These are phyloP conservation scores for Callipepla squamata DNA, from an alignment of 2,113 vertebrate species.

Conservation along the genomic window DNA sequence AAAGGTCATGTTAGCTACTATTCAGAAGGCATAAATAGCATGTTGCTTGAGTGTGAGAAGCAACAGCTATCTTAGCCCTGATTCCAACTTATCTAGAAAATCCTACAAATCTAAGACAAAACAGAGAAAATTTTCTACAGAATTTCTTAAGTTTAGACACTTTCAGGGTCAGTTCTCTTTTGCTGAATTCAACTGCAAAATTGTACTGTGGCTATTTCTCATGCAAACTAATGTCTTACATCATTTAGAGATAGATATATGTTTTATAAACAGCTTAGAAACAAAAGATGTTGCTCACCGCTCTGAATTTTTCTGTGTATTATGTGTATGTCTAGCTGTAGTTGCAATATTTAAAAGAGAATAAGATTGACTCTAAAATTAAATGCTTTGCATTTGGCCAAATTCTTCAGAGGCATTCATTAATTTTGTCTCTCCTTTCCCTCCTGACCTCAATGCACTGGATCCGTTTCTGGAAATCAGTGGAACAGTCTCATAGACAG, in stretches of 20 bases:
- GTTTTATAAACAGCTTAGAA: not conserved
- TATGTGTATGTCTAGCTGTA: not conserved
- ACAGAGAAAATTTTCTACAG: not conserved
- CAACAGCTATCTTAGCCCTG: not conserved
- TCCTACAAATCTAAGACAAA: not conserved
- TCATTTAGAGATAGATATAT: not conserved
- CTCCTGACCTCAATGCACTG: not conserved
- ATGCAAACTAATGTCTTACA: not conserved
- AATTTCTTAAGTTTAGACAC: not conserved
- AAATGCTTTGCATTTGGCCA: not conserved
- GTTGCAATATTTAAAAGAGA: not conserved
- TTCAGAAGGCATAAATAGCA: not conserved
- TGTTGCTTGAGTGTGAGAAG: accelerated
- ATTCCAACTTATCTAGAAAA: not conserved
- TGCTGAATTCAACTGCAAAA: not conserved
- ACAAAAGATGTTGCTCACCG: accelerated
- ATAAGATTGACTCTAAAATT: not conserved
- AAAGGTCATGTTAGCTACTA: not conserved
- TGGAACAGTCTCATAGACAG: not conserved
- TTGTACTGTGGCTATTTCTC: not conserved
- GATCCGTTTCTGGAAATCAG: not conserved
- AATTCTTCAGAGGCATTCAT: not conserved
- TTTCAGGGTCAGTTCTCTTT: not conserved
- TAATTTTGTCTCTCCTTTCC: not conserved
- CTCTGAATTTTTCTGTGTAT: not conserved